Base-by-base conservation (phyloP, 2,797 vertebrate genomes). In the Tachyglossus aculeatus region DNA sequence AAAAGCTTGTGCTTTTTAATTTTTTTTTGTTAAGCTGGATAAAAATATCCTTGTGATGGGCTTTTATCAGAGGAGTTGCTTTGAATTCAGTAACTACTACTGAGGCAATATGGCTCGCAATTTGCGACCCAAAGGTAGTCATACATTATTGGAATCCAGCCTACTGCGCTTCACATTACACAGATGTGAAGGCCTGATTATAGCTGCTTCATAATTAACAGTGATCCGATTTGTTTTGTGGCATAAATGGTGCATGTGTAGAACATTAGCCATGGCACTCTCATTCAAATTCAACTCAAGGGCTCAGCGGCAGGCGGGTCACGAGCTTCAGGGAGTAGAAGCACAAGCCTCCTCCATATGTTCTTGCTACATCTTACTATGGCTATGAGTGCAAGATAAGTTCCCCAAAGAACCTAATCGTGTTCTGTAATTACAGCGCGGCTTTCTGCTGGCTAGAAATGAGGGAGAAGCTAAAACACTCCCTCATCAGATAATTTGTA, bases 161-260 rank as follows among this genome's bases (percentile, higher is more conserved):
- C 91, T 92, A 94, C 93, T 90, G 92, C 80, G 91, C 90, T 91
- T 93, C 92, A 93, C 93, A 94, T 94, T 93, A 94, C 93, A 92
- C 92, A 94, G 94, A 94, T 94, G 93, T 95, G 93, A 93, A 92
- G 94, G 94, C 91, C 95, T 97, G 95, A 96, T 98, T 96, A 96
- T 95, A 96, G 95, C 94, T 93, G 94, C 93, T 96, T 95, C 93
- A 95, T 98, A 98, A 98, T 98, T 97, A 98, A 97, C 95, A 95
- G 95, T 96, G 96, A 98, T 98, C 96, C 96, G 96, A 98, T 98
- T 98, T 98, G 96, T 97, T 98, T 96, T 96, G 96, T 96, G 96
- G 95, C 94, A 95, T 97, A 97, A 97, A 97, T 96, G 95, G 96
- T 96, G 96, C 96, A 96, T 96, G 96, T 97, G 96, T 97, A 96